Percentiles rank a stretch among this genome's conserved stretches.
phyloP scores from a whole-genome alignment of 2,113 vertebrate species.

The Ardeotis arabs region DNA sequence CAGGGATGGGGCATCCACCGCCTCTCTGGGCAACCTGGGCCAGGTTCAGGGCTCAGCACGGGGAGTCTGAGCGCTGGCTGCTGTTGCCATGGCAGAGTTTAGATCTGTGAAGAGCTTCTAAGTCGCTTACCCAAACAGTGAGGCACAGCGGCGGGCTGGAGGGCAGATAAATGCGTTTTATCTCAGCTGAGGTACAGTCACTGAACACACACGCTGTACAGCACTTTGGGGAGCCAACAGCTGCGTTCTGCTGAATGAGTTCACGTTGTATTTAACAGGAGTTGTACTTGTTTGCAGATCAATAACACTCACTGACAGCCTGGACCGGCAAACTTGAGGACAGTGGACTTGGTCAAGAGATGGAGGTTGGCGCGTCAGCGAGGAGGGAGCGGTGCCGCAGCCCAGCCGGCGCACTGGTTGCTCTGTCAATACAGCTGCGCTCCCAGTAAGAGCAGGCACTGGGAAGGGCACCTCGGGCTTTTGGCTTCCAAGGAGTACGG shows the following conservation, averaged over 20 bases:
- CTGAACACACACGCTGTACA: background rate
- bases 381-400: background rate
- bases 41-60: background rate
- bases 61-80: fast-evolving
- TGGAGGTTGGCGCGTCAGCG: background rate
- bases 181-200: background rate
- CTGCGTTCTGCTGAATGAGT: background rate
- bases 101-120: background rate
- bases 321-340: background rate
- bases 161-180: background rate
- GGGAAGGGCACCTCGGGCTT: background rate
- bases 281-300: slow-evolving; percentile 27
- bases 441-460: background rate
- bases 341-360: background rate
- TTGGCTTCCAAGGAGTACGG: background rate
- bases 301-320: background rate
- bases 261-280: background rate
- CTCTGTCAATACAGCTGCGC: background rate
- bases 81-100: background rate
- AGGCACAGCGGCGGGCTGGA: background rate
- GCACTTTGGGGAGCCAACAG: slow-evolving; percentile 28
- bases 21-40: no score
- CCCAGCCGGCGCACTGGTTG: fast-evolving
- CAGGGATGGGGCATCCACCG: no score
- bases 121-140: background rate